Conservation (phyloP, 2,113 vertebrate species). For the Polyodon spathula region DNA sequence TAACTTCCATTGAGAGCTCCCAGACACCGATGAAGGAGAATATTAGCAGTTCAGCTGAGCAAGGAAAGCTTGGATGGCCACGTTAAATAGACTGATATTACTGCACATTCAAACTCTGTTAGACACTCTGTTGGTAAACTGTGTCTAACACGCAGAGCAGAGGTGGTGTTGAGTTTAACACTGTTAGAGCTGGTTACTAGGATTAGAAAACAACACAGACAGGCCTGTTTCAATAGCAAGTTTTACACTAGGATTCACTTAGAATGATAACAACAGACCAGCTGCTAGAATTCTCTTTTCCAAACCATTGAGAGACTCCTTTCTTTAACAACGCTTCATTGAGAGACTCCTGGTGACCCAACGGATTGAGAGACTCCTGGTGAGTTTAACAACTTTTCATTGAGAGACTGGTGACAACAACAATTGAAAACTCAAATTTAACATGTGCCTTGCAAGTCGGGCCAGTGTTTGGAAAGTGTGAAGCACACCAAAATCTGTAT, state of each 20-base stretch:
- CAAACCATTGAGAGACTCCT: background rate
- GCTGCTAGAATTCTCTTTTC: slow-evolving; percentile 7
- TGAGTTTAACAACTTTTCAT: no score
- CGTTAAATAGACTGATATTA: background rate
- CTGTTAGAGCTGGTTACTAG: slow-evolving; percentile 2
- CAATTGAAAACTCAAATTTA: no score
- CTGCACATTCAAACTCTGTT: background rate
- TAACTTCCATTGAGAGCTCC: slow-evolving; percentile 22
- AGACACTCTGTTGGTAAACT: background rate
- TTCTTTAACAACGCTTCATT: background rate
- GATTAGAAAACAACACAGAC: slow-evolving; percentile 12
- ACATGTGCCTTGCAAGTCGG: no score
- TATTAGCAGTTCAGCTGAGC: background rate
- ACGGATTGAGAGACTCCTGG: background rate
- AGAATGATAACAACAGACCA: slow-evolving; percentile 12
- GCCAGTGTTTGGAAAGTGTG: no score
- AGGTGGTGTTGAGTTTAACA: slow-evolving; percentile 5
- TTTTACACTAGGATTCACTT: slow-evolving; percentile 11
- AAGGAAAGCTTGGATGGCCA: background rate
- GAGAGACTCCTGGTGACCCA: background rate
- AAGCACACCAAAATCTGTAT: no score
- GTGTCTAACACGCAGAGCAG: background rate
- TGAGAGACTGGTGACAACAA: no score
- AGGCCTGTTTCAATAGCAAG: slow-evolving; percentile 9
- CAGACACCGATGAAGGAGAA: slow-evolving; percentile 2